Conservation (phyloP, 2,797 vertebrate species). For the Myoxocephalus aenaeus region DNA sequence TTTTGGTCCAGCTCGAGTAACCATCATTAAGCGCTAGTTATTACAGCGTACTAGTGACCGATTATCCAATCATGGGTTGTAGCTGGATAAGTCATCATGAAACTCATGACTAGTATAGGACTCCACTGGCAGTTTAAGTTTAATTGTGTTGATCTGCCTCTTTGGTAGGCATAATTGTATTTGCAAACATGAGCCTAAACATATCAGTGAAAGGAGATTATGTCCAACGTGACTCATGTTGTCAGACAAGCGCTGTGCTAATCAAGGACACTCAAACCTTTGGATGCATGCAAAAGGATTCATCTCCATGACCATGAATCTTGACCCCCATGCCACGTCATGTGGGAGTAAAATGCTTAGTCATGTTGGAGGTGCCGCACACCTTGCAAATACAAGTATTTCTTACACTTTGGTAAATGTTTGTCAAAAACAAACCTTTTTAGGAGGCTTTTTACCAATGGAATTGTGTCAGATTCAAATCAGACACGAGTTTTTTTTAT, state of each 20-base stretch:
- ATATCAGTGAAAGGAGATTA: neutral
- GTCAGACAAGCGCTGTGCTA: neutral
- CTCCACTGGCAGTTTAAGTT: neutral
- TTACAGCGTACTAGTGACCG: slow-evolving; percentile 18
- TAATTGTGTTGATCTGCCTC: neutral
- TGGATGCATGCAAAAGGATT: slow-evolving; percentile 13
- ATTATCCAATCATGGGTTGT: slow-evolving; percentile 18
- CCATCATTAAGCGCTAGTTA: neutral
- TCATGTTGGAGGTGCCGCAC: neutral
- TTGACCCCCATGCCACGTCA: neutral
- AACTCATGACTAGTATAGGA: slow-evolving; percentile 10
- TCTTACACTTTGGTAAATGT: neutral
- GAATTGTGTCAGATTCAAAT: slow-evolving; percentile 20
- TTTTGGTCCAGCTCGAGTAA: neutral
- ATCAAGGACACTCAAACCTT: slow-evolving; percentile 4
- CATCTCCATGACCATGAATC: neutral
- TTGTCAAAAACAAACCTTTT: neutral
- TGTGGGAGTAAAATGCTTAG: slow-evolving; percentile 4
- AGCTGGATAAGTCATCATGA: neutral
- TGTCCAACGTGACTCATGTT: neutral
- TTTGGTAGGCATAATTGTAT: neutral
- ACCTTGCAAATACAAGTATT: neutral
- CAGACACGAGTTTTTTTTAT: slow-evolving; percentile 15
- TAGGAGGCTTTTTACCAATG: neutral
- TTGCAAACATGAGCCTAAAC: neutral